A percentile compares a stretch with the other conserved stretches of the same genome.
phyloP scores from a whole-genome alignment of 2,888 invertebrate genomes.

The Drosophila sordidula region DNA sequence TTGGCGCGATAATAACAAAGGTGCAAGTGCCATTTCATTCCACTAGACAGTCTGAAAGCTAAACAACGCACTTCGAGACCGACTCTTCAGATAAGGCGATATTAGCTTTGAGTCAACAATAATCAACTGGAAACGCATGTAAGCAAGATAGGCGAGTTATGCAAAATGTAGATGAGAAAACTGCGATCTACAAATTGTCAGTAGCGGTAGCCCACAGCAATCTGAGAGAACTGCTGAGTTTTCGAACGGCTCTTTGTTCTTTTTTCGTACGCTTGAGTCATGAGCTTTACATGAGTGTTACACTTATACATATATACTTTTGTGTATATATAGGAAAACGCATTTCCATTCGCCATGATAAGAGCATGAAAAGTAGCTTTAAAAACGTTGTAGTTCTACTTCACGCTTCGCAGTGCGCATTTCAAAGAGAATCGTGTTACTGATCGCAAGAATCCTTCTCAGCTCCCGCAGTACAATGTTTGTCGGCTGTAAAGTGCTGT shows the following conservation, averaged over 20 bases:
- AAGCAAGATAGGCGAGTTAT: not conserved
- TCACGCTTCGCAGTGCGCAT: conserved; percentile 1
- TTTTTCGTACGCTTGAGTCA: not conserved
- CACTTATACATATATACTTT: not conserved
- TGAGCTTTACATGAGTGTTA: not conserved
- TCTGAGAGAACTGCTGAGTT: not conserved
- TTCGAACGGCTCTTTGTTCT: conserved; percentile 30
- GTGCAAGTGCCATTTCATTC: conserved; percentile 14
- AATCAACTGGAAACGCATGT: conserved; percentile 6
- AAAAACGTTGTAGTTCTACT: conserved; percentile 11
- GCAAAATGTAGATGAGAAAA: not conserved
- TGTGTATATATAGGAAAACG: conserved; percentile 3
- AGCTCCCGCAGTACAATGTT: conserved; percentile 31
- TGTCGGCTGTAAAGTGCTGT: conserved; percentile 3
- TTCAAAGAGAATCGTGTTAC: not conserved
- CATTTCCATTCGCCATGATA: conserved; percentile 16
- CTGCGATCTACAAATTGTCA: not conserved
- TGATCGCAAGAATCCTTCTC: conserved; percentile 9
- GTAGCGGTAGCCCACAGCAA: not conserved
- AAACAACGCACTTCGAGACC: conserved; percentile 19
- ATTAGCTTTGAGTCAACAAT: conserved; percentile 1
- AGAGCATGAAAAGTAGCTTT: conserved; percentile 18
- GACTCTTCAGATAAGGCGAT: conserved; percentile 2
- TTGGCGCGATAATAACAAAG: conserved; percentile 38
- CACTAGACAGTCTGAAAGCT: conserved; percentile 28